These are phyloP conservation scores for Caenorhabditis sp. DNA, from an alignment of 2,888 invertebrate genomes.

Conservation along the genomic window DNA sequence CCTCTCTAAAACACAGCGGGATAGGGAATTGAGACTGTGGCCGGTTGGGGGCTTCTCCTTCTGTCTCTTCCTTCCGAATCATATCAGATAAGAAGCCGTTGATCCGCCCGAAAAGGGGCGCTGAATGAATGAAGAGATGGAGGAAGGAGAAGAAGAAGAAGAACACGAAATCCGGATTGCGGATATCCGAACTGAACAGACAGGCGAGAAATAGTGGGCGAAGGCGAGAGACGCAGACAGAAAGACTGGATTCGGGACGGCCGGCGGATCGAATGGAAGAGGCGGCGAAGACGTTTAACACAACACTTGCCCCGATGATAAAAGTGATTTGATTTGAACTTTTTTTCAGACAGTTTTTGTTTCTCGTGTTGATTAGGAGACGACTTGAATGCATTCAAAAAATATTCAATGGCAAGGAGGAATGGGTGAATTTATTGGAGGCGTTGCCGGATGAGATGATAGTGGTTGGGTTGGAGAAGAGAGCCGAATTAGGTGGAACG, in stretches of 20 bases:
- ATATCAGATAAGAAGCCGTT: constrained; percentile 67
- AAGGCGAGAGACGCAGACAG: neutral
- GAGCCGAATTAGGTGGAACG: neutral
- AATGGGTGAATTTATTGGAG: neutral
- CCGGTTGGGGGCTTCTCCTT: constrained; percentile 34
- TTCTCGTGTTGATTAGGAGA: constrained; percentile 12
- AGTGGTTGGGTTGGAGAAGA: neutral
- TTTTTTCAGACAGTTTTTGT: constrained; percentile 22
- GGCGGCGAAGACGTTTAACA: constrained; percentile 31
- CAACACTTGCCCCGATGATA: constrained; percentile 33
- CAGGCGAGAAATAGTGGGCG: neutral
- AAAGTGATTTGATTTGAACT: constrained; percentile 38
- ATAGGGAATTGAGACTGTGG: constrained; percentile 33
- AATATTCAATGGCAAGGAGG: neutral
- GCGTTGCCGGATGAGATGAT: constrained; percentile 9
- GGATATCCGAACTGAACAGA: constrained; percentile 39
- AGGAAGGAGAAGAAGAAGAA: constrained; percentile 4
- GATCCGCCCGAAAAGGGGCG: constrained; percentile 53
- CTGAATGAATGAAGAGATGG: constrained; percentile 4
- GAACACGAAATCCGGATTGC: constrained; percentile 66
- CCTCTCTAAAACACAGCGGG: constrained; percentile 48
- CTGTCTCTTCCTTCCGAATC: constrained; percentile 45
- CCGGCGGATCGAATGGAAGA: constrained; percentile 37
- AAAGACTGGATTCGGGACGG: constrained; percentile 37
- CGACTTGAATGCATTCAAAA: constrained; percentile 19